Evolutionary conservation across 2,797 vertebrate species (phyloP).

Genomic region (Denticeps clupeoides): DNA sequence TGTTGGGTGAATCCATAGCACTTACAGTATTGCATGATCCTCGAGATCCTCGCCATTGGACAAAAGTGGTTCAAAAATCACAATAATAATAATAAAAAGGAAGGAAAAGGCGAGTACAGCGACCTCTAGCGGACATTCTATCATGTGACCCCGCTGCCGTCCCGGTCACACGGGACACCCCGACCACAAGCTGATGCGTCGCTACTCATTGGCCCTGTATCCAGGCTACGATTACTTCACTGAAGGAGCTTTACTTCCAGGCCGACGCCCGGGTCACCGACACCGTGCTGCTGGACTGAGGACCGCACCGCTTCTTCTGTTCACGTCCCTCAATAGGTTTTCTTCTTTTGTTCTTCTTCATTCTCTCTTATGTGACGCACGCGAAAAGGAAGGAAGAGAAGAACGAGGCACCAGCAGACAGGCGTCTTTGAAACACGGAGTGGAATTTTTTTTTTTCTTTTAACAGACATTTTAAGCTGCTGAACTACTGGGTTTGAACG

Average conservation of each 20-base stretch:
- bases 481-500: too few relatives aligned
- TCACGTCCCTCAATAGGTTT: too few relatives aligned
- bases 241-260: too few relatives aligned
- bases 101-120: conserved; percentile 4
- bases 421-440: conserved; percentile 6
- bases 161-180: neutral
- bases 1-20: conserved; percentile 11
- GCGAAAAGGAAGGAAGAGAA: neutral
- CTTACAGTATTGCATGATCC: conserved; percentile 8
- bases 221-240: too few relatives aligned
- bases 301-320: too few relatives aligned
- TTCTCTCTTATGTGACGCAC: too few relatives aligned
- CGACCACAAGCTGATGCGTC: neutral
- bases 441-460: neutral
- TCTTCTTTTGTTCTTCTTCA: too few relatives aligned
- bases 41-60: neutral
- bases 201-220: conserved; percentile 12
- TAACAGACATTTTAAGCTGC: neutral
- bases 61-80: conserved; percentile 7
- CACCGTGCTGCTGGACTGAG: too few relatives aligned
- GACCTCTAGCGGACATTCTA: conserved; percentile 12
- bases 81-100: conserved; percentile 1
- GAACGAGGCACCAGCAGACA: conserved; percentile 14
- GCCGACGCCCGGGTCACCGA: too few relatives aligned
- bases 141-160: neutral